These are phyloP conservation scores for Oryzias sinensis DNA, from an alignment of 2,797 vertebrate genomes.

Conservation along the genomic window DNA sequence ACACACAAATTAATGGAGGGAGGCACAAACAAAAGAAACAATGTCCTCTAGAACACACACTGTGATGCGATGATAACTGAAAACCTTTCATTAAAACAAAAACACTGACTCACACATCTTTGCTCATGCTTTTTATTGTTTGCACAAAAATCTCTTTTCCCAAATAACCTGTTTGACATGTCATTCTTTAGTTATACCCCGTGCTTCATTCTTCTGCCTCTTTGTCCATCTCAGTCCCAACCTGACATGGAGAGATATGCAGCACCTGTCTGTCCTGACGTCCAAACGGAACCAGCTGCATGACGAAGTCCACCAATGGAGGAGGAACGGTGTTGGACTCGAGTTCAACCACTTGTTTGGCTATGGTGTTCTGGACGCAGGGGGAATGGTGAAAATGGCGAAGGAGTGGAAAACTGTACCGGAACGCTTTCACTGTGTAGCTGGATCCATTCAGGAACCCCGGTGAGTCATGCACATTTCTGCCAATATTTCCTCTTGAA, in stretches of 20 bases:
- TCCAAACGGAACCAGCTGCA: slow-evolving; percentile 99
- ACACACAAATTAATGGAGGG: slow-evolving; percentile 36
- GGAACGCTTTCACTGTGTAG: slow-evolving; percentile 96
- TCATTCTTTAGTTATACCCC: background rate
- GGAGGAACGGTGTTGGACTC: slow-evolving; percentile 95
- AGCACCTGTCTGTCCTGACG: slow-evolving; percentile 96
- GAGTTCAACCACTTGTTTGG: slow-evolving; percentile 99
- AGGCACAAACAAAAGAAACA: slow-evolving; percentile 32
- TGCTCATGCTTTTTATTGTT: background rate
- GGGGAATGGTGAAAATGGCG: slow-evolving; percentile 97
- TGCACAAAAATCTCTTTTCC: background rate
- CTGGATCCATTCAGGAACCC: slow-evolving; percentile 89
- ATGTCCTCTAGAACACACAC: slow-evolving; percentile 26
- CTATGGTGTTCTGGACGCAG: slow-evolving; percentile 95
- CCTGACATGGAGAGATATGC: slow-evolving; percentile 97
- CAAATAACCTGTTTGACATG: background rate
- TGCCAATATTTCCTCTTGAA: background rate
- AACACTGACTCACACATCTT: slow-evolving; percentile 6
- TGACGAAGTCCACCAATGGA: slow-evolving; percentile 96
- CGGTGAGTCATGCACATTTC: slow-evolving; percentile 80
- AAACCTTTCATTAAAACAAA: slow-evolving; percentile 4
- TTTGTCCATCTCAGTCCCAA: slow-evolving; percentile 73
- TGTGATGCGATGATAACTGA: slow-evolving; percentile 6
- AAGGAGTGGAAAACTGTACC: slow-evolving; percentile 97
- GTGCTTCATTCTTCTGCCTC: background rate